Evolutionary conservation across 1,140 invertebrate species (phyloP), one percentile per base, ranked within the genome.

Genomic region (Eulimnadia texana): DNA sequence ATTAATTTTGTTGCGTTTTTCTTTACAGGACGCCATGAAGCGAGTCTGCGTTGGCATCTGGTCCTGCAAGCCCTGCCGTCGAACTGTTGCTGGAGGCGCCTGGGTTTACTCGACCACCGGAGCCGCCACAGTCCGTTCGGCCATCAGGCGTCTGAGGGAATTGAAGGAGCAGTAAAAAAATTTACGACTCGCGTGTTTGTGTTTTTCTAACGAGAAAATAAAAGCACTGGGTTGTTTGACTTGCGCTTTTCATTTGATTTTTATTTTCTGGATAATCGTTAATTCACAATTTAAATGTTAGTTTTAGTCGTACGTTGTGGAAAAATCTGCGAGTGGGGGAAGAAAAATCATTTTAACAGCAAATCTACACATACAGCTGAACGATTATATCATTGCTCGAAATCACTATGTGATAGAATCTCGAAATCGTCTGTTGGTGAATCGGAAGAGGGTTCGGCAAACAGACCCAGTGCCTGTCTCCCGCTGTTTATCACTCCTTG

Each of bases 61-160:
- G 97, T 84, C 83, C 23, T 99, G 96, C 79, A 89, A 90, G 73
- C 80, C 91, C 23, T 99, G 97, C 74, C 91, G 92, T 71, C 88
- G 95, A 68, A 89, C 87, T 60, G 92, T 98, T 58, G 94, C 93
- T 70, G 88, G 88, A 67, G 95, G 93, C 67, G 94, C 95, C 10
- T 98, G 93, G 86, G 90, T 94, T 11, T 97, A 96, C 77, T 90
- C 90, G 23, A 98, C 95, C 60, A 94, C 89, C 47, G 91, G 93
- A 66, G 95, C 93, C 61, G 91, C 91, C 52, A 96, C 93, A 63
- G 92, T 95, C 62, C 80, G 94, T 70, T 96, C 91, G 67, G 92
- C 94, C 66, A 93, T 98, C 60, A 82, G 94, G 72, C 85, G 96
- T 77, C 83, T 98, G 67, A 84, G 93, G 73, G 96, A 99, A 85